Conservation (phyloP, 2,113 vertebrate species). For the Rhinolophus ferrumequinum region DNA sequence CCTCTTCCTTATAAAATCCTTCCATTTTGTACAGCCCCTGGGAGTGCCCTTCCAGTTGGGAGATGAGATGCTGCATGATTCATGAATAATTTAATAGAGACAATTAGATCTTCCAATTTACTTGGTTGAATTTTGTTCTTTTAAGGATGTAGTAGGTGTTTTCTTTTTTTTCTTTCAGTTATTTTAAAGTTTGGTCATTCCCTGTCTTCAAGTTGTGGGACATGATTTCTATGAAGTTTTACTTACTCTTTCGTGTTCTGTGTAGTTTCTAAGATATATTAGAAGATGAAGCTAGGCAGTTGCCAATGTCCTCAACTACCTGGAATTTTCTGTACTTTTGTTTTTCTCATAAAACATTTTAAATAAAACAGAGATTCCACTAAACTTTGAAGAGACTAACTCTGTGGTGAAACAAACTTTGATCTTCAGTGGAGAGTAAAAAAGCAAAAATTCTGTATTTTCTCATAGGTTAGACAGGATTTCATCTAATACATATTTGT, state of each 20-base stretch:
- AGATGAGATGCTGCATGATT: background rate
- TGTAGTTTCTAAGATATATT: background rate
- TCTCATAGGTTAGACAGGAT: background rate
- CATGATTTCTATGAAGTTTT: background rate
- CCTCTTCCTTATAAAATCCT: background rate
- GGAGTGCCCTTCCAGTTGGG: too few relatives aligned
- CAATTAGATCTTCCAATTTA: background rate
- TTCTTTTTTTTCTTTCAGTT: background rate
- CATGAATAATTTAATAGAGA: background rate
- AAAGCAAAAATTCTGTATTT: background rate
- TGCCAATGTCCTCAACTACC: background rate
- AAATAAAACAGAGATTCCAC: background rate
- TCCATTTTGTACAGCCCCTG: background rate
- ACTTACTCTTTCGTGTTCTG: background rate
- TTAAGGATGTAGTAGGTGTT: background rate
- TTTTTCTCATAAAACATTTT: background rate
- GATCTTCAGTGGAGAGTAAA: background rate
- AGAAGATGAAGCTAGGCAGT: background rate
- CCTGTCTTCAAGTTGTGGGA: background rate
- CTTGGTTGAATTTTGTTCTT: background rate
- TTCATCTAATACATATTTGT: background rate
- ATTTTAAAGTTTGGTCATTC: background rate
- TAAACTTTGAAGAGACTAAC: background rate
- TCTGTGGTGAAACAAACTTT: background rate
- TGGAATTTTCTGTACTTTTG: constrained; percentile 27